Percentiles rank a stretch among this genome's conserved stretches.
Conservation (phyloP, 2,797 vertebrate genomes). For the Myotis findleyi region DNA sequence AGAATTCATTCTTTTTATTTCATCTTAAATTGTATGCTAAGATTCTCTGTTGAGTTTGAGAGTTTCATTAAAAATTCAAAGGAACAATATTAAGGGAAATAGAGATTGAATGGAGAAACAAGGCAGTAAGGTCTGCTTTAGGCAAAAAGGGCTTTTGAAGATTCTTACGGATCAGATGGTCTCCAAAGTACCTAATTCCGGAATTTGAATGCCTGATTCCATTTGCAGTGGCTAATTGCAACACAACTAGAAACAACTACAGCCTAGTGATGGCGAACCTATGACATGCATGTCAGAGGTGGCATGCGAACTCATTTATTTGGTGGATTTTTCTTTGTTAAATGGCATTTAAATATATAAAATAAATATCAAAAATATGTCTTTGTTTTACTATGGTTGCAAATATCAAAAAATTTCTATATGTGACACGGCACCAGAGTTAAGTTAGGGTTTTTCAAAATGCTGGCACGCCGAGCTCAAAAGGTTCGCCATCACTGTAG, state of each 20-base stretch:
- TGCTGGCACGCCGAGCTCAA: no score
- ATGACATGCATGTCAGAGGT: no score
- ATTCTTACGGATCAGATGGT: background rate
- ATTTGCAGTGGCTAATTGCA: background rate
- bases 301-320: no score
- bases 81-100: conserved; percentile 1
- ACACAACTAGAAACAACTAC: background rate
- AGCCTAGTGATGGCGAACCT: background rate
- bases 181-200: background rate
- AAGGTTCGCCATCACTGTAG: no score
- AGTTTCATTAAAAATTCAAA: conserved; percentile 25
- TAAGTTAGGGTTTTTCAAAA: no score
- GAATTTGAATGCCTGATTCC: background rate
- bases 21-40: conserved; percentile 23
- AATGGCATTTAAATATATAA: no score
- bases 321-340: no score
- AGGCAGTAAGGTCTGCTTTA: background rate
- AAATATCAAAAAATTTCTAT: no score
- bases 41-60: background rate
- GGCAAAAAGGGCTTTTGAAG: background rate
- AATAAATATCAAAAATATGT: no score
- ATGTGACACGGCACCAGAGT: no score
- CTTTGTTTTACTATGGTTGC: no score
- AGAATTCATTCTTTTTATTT: conserved; percentile 18
- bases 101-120: conserved; percentile 5